Percentiles rank a stretch among this genome's conserved stretches.
Evolutionary conservation across 2,797 vertebrate genomes (phyloP).

Genomic region (Parotocinclus haroldoi): DNA sequence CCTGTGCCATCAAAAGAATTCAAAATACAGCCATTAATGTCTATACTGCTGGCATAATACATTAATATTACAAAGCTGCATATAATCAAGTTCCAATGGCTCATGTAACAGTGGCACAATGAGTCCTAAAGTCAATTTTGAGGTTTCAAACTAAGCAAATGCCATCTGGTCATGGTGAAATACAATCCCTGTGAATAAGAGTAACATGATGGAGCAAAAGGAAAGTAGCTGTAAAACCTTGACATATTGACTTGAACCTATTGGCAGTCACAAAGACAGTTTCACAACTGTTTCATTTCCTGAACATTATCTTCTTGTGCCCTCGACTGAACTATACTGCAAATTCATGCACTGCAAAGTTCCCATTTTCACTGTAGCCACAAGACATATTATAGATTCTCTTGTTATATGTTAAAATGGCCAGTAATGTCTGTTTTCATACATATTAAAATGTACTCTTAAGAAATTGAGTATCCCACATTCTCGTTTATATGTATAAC

Average conservation of each 20-base stretch:
- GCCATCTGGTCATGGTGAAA: conserved; percentile 30
- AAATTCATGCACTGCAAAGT: no score
- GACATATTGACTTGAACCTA: conserved; percentile 22
- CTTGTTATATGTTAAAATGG: no score
- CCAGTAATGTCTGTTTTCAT: no score
- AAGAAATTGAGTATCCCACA: no score
- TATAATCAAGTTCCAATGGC: conserved; percentile 65
- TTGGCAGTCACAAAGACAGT: conserved; percentile 15
- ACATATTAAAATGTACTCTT: no score
- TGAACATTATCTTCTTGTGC: conserved; percentile 11
- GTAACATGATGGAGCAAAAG: conserved; percentile 18
- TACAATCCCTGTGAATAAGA: conserved; percentile 25
- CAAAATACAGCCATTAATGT: no score
- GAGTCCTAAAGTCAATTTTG: conserved; percentile 45
- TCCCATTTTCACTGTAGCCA: no score
- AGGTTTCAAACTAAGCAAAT: conserved; percentile 53
- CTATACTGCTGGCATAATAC: no score
- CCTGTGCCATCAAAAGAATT: no score
- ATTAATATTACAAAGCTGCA: no score
- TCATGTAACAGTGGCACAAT: conserved; percentile 37
- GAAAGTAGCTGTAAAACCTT: conserved; percentile 14
- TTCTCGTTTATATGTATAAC: no score
- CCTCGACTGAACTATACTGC: neutral
- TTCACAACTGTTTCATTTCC: conserved; percentile 29
- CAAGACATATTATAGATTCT: no score